Evolutionary conservation across 2,797 vertebrate genomes (phyloP), one percentile per base, ranked within the genome.

Genomic region (Brachyrhaphis roseni): DNA sequence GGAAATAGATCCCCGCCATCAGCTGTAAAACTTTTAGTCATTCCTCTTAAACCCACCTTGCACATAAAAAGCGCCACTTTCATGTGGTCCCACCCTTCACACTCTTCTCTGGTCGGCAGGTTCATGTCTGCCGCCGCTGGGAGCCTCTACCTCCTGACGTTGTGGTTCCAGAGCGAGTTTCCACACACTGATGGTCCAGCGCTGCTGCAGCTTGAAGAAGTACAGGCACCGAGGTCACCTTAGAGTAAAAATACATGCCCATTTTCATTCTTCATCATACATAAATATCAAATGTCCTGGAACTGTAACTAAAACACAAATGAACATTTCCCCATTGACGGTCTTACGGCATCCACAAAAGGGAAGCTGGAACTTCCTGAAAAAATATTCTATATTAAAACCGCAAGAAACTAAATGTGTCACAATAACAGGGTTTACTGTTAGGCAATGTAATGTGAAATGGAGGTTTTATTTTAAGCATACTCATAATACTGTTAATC

Each of bases 21-120:
- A 47, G 70, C 43, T 72, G 49, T 26, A 53, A 53, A 53, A 51
- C 16, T 75, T 55, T 70, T 4, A n/a, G 23, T 43, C 1, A 8
- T 70, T 70, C 23, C 39, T 79, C 59, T 59, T 28, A 11, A 3
- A 82, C 94, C 90, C 95, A 97, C 97, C 97, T 96, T 95, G 89
- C 64, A 84, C 87, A 97, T 86, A 62, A 96, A 96, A 83, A 89
- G 77, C 75, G 95, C 95, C 70, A 98, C 94, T 86, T 96, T 95
- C 8, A 77, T 73, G 26, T 94, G 77, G 79, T 94, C 95, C 97
- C 97, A 97, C 15, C 83, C 90, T 82, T 97, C 95, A 78, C 95
- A 97, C 82, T 97, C 95, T 71, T 97, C 96, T 84, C 93, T 96
- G 86, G 94, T 90, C 23, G 96, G 97, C 79, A 97, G 90, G 90